Evolutionary conservation across 64 coral and sea anemone genomes (phyloP), one percentile per base, ranked within the genome.

Genomic region (Hydrozoanthus tunicans): DNA sequence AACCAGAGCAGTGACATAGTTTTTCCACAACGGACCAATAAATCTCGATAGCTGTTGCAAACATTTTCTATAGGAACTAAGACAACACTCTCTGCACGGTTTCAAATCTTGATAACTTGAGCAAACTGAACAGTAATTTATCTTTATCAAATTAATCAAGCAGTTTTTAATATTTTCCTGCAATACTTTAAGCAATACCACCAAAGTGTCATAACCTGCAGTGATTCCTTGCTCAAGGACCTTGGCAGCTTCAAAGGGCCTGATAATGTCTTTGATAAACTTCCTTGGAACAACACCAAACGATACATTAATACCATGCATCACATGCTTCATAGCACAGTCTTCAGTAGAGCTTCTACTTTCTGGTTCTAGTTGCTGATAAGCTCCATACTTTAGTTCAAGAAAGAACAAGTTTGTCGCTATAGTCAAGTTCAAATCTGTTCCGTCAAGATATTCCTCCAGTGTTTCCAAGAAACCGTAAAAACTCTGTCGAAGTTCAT

Each of bases 221-320:
- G 26, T 17, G 5, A 75, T 61, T 75, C 84, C 84, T 11, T 61
- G 20, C 11, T 59, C 26, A 43, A 88, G 59, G 9, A 7, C 12
- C 1, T 56, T 70, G 9, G 67, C 84, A 58, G 84, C 84, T 60
- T 58, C 7, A 32, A 75, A n/a, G 51, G 12, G 56, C 61, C 56
- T 73, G 0, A 61, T 11, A n/a, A 75, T 13, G 3, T 59, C 59
- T 32, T 74, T 26, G 7, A 70, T 75, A 27, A 73, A 88, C 27
- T 61, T 88, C 59, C 55, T 88, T 4, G 84, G 55, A 6, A 60
- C 13, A 43, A 74, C 69, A 74, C 84, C 84, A 59, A 88, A 88
- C 7, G 84, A 25, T 6, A 82, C 25, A 52, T 13, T 5, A 51
- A 76, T 59, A 51, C 14, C 25, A 51, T 12, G 60, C 1, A 82